phyloP scores from a whole-genome alignment of 2,113 vertebrate species.

The Corythaixoides concolor region DNA sequence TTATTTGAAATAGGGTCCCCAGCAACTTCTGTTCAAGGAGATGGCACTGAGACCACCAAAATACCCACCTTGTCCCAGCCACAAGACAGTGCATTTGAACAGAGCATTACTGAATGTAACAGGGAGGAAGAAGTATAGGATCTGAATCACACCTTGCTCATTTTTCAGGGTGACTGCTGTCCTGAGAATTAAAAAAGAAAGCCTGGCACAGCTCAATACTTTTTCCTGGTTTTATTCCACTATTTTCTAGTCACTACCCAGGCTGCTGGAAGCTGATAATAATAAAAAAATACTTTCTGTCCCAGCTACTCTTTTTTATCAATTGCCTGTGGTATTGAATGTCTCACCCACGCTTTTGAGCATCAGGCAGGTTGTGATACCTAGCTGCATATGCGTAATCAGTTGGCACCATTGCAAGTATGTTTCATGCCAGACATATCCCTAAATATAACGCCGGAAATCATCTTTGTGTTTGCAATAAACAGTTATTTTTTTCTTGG shows the following conservation, averaged over 20 bases:
- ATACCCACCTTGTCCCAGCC: not conserved
- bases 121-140: not conserved
- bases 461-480: not conserved
- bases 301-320: not conserved
- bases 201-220: not conserved
- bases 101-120: fast-evolving
- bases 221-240: not conserved
- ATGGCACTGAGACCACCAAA: not conserved
- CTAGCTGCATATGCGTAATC: not conserved
- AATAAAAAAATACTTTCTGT: not conserved
- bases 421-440: not conserved
- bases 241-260: not conserved
- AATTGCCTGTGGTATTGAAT: not conserved
- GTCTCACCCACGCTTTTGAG: not conserved
- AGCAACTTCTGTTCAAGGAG: not conserved
- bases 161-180: not conserved
- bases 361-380: not conserved
- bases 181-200: not conserved
- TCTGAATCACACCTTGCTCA: not conserved
- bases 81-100: not conserved
- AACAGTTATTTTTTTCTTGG: not conserved
- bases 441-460: conserved; percentile 9
- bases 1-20: not conserved
- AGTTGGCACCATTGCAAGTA: not conserved
- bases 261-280: not conserved